These are phyloP conservation scores for Mystacornis crossleyi DNA, from an alignment of 2,113 vertebrate genomes.

Conservation along the genomic window DNA sequence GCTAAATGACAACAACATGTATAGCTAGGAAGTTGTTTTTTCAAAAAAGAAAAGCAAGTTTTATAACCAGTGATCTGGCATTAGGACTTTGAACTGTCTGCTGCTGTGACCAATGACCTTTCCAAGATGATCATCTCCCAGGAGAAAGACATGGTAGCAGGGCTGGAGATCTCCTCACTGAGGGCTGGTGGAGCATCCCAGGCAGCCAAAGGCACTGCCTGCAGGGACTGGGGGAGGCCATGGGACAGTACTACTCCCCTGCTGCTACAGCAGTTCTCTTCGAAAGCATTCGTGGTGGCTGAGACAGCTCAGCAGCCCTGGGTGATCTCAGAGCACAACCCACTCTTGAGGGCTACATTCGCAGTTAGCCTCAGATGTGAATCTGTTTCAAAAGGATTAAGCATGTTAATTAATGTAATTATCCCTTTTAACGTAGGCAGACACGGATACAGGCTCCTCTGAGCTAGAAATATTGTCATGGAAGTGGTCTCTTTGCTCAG, in stretches of 20 bases:
- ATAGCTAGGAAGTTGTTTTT: background rate
- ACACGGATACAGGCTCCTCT: background rate
- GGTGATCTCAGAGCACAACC: background rate
- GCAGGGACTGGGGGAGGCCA: background rate
- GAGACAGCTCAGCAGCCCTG: background rate
- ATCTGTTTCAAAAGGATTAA: background rate
- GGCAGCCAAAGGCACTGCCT: background rate
- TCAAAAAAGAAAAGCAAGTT: background rate
- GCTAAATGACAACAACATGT: background rate
- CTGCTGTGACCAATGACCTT: background rate
- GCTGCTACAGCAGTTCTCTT: background rate
- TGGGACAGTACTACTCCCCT: background rate
- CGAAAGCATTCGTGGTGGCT: background rate
- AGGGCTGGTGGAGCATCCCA: accelerated
- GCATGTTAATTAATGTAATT: background rate
- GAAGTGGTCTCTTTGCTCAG: background rate
- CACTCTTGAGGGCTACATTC: background rate
- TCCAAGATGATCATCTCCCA: background rate
- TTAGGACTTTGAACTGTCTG: background rate
- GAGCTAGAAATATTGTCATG: background rate
- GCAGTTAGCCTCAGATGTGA: background rate
- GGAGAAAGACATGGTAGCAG: background rate
- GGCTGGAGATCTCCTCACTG: background rate
- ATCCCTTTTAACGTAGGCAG: background rate
- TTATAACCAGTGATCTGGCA: background rate